phyloP scores from a whole-genome alignment of 2,888 invertebrate genomes.

The Melinaea menophilus region DNA sequence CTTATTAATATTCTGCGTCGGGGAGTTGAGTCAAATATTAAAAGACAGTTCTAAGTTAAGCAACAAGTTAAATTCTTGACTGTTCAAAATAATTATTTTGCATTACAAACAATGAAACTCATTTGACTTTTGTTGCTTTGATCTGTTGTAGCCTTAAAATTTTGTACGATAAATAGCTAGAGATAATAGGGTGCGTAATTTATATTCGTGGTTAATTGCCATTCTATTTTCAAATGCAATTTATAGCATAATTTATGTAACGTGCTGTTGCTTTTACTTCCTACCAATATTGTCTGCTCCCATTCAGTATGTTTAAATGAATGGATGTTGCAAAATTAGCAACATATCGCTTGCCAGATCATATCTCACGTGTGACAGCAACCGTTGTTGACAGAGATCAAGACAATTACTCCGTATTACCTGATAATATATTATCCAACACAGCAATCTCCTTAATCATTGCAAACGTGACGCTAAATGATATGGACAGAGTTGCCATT shows the following conservation, averaged over 20 bases:
- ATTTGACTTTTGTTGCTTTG: constrained; percentile 32
- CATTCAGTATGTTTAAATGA: constrained; percentile 72
- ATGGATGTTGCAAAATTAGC: constrained; percentile 72
- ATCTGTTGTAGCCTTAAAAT: constrained; percentile 40
- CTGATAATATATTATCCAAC: constrained; percentile 61
- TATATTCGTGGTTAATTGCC: constrained; percentile 35
- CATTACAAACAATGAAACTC: constrained; percentile 32
- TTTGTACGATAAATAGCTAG: constrained; percentile 43
- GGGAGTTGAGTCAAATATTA: constrained; percentile 29
- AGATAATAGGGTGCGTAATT: constrained; percentile 42
- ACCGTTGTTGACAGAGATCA: constrained; percentile 60
- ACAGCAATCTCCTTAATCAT: constrained; percentile 65
- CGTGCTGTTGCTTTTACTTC: constrained; percentile 45
- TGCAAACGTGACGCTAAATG: constrained; percentile 54
- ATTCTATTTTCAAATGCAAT: constrained; percentile 39
- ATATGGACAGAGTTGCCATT: constrained; percentile 42
- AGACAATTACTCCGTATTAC: constrained; percentile 64
- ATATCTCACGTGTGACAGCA: constrained; percentile 64
- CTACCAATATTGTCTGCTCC: constrained; percentile 57
- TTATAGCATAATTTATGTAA: constrained; percentile 58
- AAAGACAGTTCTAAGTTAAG: constrained; percentile 30
- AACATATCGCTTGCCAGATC: constrained; percentile 68
- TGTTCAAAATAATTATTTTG: constrained; percentile 34
- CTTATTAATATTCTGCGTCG: constrained; percentile 30
- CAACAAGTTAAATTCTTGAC: constrained; percentile 35